phyloP scores from a whole-genome alignment of 1,140 invertebrate genomes.

The Geopemphigus sp. region DNA sequence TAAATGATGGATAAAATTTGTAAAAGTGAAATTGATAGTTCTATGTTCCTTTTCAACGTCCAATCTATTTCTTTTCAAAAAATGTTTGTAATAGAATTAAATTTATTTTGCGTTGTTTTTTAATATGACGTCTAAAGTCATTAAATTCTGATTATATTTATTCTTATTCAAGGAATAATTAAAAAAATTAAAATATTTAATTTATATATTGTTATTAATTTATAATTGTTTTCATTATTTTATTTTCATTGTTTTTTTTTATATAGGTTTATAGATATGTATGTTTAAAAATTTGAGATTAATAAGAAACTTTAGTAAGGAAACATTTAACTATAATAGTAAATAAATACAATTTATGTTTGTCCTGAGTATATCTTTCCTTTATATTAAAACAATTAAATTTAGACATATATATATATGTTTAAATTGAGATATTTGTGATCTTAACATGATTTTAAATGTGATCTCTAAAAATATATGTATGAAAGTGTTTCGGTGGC shows the following conservation, averaged over 20 bases:
- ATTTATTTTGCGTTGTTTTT: not conserved
- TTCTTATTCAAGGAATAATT: not conserved
- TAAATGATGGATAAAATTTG: not conserved
- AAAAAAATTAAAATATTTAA: conserved; percentile 1
- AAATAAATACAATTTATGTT: not conserved
- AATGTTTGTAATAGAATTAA: not conserved
- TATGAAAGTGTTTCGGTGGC: no score
- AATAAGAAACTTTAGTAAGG: not conserved
- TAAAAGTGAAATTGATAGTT: not conserved
- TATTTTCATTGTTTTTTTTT: no score
- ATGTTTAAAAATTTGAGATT: not conserved
- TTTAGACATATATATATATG: no score
- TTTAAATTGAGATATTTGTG: no score
- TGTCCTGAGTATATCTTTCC: no score
- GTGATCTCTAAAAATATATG: no score
- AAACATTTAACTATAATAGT: not conserved
- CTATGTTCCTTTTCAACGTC: not conserved
- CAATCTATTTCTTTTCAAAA: not conserved
- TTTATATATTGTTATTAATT: not conserved
- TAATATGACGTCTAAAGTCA: not conserved
- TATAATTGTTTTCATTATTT: not conserved
- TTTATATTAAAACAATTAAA: no score
- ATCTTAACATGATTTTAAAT: no score
- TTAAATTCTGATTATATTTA: not conserved
- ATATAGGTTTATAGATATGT: no score